phyloP scores from a whole-genome alignment of 1,140 invertebrate genomes.

The Potamilus streckersoni region DNA sequence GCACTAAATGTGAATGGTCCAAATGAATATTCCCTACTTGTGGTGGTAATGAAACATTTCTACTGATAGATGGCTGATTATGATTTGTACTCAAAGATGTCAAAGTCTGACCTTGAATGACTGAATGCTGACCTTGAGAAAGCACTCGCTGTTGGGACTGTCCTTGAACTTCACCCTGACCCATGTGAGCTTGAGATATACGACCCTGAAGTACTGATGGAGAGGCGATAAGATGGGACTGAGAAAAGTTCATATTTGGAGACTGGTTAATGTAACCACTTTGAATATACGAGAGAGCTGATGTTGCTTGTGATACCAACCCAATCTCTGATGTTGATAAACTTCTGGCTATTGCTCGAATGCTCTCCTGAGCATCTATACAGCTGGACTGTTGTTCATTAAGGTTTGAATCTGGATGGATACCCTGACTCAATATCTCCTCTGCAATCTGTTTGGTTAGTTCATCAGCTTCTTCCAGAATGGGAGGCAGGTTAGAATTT shows the following conservation, averaged over 20 bases:
- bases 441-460: conserved; percentile 31
- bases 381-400: conserved; percentile 21
- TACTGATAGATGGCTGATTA: not conserved
- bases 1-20: conserved; percentile 1
- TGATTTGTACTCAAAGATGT: no score
- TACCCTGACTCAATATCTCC: conserved; percentile 44
- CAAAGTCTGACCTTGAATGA: no score
- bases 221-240: not conserved
- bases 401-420: conserved; percentile 13
- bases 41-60: conserved; percentile 2
- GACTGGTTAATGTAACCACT: not conserved
- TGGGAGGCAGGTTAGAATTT: conserved; percentile 1
- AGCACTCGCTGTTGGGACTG: no score
- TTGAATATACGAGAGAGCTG: not conserved
- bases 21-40: conserved; percentile 8
- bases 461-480: conserved; percentile 26
- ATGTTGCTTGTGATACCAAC: conserved; percentile 12
- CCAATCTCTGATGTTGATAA: conserved; percentile 21
- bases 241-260: not conserved
- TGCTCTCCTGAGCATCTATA: conserved; percentile 30
- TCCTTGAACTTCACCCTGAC: no score
- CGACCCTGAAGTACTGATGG: not conserved
- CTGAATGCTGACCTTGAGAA: no score
- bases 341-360: conserved; percentile 30
- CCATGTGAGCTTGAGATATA: no score